Evolutionary conservation across 2,888 invertebrate species (phyloP).

Genomic region (Latrodectus elegans): DNA sequence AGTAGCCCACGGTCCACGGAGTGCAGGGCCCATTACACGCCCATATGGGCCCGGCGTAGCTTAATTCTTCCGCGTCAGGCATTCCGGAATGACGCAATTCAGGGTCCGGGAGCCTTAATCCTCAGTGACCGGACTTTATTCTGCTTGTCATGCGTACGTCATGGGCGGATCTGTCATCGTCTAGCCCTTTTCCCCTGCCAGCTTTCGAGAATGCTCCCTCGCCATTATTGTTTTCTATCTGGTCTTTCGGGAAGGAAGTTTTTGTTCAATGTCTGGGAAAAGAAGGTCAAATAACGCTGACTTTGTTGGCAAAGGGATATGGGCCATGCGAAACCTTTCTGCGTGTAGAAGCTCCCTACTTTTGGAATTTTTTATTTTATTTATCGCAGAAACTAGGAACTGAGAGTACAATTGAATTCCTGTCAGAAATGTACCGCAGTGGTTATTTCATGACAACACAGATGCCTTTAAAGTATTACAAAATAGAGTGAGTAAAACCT

Average conservation of each 20-base stretch:
- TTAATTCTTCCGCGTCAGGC: constrained; percentile 66
- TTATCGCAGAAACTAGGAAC: background rate
- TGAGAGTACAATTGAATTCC: background rate
- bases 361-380: background rate
- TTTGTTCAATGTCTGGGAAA: constrained; percentile 53
- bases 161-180: constrained; percentile 54
- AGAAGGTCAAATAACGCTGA: constrained; percentile 35
- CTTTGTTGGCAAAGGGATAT: constrained; percentile 34
- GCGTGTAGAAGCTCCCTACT: background rate
- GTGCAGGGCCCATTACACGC: constrained; percentile 65
- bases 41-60: constrained; percentile 64
- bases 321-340: constrained; percentile 9
- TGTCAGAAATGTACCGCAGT: too few species aligned
- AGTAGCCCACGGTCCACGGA: constrained; percentile 51
- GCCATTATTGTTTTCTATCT: constrained; percentile 23
- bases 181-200: background rate
- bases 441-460: too few species aligned
- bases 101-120: constrained; percentile 51
- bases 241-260: constrained; percentile 22
- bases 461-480: too few species aligned
- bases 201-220: constrained; percentile 6
- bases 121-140: constrained; percentile 63
- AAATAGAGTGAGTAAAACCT: too few species aligned
- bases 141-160: constrained; percentile 61
- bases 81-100: constrained; percentile 57